Conservation (phyloP, 2,888 invertebrate species). For the Drymonia ruficornis region DNA sequence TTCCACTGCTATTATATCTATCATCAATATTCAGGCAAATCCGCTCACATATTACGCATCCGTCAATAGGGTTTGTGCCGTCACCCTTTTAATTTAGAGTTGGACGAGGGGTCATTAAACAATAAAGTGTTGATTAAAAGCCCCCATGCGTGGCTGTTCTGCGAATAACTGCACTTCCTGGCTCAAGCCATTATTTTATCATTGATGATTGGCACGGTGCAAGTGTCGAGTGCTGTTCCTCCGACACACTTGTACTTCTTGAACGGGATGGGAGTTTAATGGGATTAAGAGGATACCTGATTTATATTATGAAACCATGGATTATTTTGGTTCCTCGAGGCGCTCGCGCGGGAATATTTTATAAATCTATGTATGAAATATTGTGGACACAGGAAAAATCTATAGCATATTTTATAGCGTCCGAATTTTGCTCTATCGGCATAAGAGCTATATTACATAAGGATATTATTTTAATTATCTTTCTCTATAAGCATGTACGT, state of each 20-base stretch:
- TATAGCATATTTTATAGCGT: too few relatives aligned
- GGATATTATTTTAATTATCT: conserved; percentile 5
- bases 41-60: conserved; percentile 76
- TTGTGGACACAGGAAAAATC: too few relatives aligned
- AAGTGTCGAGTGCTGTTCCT: conserved; percentile 43
- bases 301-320: too few relatives aligned
- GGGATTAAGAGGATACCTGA: neutral
- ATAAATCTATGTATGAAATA: too few relatives aligned
- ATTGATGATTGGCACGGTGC: conserved; percentile 79
- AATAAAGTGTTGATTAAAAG: conserved; percentile 85
- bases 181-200: conserved; percentile 80
- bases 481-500: neutral
- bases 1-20: conserved; percentile 63
- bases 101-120: conserved; percentile 84
- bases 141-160: conserved; percentile 78
- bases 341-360: too few relatives aligned
- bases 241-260: conserved; percentile 30
- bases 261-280: conserved; percentile 8
- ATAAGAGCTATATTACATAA: neutral
- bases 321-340: too few relatives aligned
- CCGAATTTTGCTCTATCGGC: neutral
- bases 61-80: conserved; percentile 82
- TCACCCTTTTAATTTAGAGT: conserved; percentile 84
- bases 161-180: conserved; percentile 83
- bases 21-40: conserved; percentile 75